These are phyloP conservation scores for Volucella zonaria DNA, from an alignment of 2,888 invertebrate species.

Conservation along the genomic window DNA sequence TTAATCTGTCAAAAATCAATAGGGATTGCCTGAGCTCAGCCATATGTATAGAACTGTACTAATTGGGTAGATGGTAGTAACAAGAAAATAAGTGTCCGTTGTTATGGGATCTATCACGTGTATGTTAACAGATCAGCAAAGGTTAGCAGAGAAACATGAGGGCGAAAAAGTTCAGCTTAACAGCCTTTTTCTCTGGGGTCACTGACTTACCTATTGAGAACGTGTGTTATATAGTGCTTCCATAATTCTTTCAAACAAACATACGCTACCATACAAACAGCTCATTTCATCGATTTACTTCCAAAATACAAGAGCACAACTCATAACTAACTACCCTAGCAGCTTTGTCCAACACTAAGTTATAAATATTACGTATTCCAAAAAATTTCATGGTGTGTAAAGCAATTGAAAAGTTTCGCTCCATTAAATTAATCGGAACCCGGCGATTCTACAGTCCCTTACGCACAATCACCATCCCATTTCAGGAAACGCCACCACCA, in stretches of 20 bases:
- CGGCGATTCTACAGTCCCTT: constrained; percentile 41
- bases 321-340: constrained; percentile 25
- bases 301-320: background rate
- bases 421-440: constrained; percentile 67
- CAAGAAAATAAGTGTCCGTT: too few species aligned
- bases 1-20: too few species aligned
- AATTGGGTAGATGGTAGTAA: too few species aligned
- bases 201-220: too few species aligned
- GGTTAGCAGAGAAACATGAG: too few species aligned
- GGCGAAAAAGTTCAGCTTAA: too few species aligned
- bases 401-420: constrained; percentile 71
- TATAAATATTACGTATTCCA: constrained; percentile 64
- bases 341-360: constrained; percentile 59
- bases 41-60: too few species aligned
- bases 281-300: constrained; percentile 42
- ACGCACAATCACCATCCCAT: constrained; percentile 28
- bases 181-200: too few species aligned
- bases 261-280: constrained; percentile 15
- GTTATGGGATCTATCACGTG: too few species aligned
- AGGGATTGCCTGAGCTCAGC: too few species aligned
- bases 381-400: constrained; percentile 72
- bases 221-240: background rate
- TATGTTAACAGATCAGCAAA: too few species aligned
- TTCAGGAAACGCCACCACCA: constrained; percentile 36
- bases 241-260: constrained; percentile 3